Conservation (phyloP, 2,888 invertebrate genomes). For the Rhingia campestris region DNA sequence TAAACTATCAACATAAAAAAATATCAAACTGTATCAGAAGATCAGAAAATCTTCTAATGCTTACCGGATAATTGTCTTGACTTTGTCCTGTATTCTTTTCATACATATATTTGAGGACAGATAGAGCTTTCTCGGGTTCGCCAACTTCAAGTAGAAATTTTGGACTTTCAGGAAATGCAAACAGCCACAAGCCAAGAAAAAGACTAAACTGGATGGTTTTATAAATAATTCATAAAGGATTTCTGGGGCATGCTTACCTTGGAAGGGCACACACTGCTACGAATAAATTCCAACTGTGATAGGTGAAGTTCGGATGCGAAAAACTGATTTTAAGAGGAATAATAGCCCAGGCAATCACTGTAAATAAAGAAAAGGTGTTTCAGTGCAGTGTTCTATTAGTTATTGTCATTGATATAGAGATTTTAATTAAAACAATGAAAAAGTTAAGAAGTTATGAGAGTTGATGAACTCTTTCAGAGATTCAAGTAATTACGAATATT, state of each 20-base stretch:
- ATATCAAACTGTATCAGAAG: background rate
- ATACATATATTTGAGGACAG: conserved; percentile 88
- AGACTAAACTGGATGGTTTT: conserved; percentile 75
- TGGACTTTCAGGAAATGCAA: conserved; percentile 91
- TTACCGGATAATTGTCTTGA: conserved; percentile 88
- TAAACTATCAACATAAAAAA: conserved; percentile 84
- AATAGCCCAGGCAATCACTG: conserved; percentile 91
- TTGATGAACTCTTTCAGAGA: no score
- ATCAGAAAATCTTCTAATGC: conserved; percentile 5
- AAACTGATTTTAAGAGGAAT: conserved; percentile 88
- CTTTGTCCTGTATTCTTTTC: conserved; percentile 88
- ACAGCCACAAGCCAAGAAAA: conserved; percentile 85
- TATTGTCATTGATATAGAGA: background rate
- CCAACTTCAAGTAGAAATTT: conserved; percentile 92
- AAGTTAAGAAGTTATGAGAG: no score
- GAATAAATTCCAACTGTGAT: conserved; percentile 92
- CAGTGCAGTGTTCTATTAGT: no score
- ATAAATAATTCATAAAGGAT: background rate
- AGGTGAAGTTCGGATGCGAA: conserved; percentile 85
- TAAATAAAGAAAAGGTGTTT: conserved; percentile 66
- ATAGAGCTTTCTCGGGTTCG: conserved; percentile 89
- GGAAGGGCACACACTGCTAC: conserved; percentile 89
- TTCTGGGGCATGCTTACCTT: conserved; percentile 81
- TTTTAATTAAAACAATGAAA: no score
- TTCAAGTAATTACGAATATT: no score